phyloP scores from a whole-genome alignment of 92 coral and sea anemone genomes.

The Pocillopora grandis region DNA sequence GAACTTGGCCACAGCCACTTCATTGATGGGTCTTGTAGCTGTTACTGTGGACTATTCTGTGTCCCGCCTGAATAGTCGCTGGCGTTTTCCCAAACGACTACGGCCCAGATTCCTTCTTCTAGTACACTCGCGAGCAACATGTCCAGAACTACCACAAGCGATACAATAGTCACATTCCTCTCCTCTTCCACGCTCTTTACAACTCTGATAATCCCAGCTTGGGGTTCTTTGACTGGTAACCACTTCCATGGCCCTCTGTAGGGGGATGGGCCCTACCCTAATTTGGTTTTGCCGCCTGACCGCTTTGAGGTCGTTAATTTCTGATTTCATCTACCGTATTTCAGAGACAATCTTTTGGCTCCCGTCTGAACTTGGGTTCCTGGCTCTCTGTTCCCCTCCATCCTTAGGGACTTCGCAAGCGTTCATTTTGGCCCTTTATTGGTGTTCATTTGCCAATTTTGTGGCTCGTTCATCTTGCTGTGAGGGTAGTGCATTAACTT shows the following conservation, averaged over 20 bases:
- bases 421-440: conserved; percentile 20
- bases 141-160: conserved; percentile 53
- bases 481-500: conserved; percentile 60
- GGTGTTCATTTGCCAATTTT: conserved; percentile 49
- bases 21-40: conserved; percentile 34
- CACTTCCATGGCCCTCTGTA: conserved; percentile 24
- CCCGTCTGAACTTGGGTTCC: too few relatives aligned
- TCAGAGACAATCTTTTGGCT: conserved; percentile 43
- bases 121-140: conserved; percentile 48
- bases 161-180: conserved; percentile 55
- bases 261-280: not conserved
- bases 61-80: conserved; percentile 66
- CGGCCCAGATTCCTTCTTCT: conserved; percentile 4
- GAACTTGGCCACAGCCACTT: conserved; percentile 38
- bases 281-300: conserved; percentile 12
- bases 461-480: conserved; percentile 54
- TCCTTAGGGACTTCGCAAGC: conserved; percentile 17
- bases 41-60: conserved; percentile 49
- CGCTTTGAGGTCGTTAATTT: conserved; percentile 44
- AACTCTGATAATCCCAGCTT: conserved; percentile 38
- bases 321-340: conserved; percentile 49
- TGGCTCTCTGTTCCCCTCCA: conserved; percentile 19
- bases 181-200: conserved; percentile 44
- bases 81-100: conserved; percentile 56
- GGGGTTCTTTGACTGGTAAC: conserved; percentile 17